phyloP scores from a whole-genome alignment of 37 sponge, comb jelly and placozoan species.

The Axinella damicornis region DNA sequence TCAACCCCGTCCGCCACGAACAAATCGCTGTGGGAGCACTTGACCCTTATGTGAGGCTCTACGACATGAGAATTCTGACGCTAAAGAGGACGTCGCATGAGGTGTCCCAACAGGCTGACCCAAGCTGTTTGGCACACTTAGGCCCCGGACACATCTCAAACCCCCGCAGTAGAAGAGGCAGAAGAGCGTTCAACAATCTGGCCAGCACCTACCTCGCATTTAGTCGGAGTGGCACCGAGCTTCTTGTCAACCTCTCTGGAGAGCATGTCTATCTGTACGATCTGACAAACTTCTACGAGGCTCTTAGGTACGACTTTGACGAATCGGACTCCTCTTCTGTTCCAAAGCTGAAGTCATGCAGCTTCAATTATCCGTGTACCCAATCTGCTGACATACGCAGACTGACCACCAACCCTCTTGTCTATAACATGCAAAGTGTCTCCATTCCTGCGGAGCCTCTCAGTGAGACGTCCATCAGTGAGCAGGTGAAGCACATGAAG shows the following conservation, averaged over 20 bases:
- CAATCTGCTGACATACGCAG: neutral
- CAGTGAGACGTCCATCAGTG: conserved; percentile 7
- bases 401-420: too few relatives aligned
- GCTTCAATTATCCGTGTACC: neutral
- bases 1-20: conserved; percentile 82
- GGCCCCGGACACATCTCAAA: conserved; percentile 63
- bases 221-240: conserved; percentile 81
- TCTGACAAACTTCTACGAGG: neutral
- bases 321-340: conserved; percentile 9
- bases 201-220: conserved; percentile 81
- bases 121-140: conserved; percentile 57
- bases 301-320: conserved; percentile 41
- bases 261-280: conserved; percentile 90
- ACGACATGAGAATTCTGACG: conserved; percentile 80
- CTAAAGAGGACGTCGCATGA: neutral
- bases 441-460: neutral
- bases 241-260: conserved; percentile 81
- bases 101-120: conserved; percentile 7
- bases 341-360: neutral
- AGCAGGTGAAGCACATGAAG: conserved; percentile 43
- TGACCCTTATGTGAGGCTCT: conserved; percentile 86
- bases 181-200: neutral
- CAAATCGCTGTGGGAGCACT: conserved; percentile 86
- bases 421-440: neutral
- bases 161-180: neutral